Evolutionary conservation across 2,888 invertebrate species (phyloP).

Genomic region (Coelopa pilipes): DNA sequence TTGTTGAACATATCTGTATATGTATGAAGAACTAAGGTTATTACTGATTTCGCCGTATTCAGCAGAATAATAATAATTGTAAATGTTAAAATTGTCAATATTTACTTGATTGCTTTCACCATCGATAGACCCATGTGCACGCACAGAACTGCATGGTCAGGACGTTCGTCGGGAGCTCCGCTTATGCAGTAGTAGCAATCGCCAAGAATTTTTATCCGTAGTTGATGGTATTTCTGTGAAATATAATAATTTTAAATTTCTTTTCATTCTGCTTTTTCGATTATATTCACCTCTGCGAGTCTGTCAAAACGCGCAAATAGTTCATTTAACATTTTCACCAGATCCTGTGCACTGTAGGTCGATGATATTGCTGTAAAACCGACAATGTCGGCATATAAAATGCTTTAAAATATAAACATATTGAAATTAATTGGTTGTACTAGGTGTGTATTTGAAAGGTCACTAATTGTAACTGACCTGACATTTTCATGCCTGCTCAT

Average conservation of each 20-base stretch:
- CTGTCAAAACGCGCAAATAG: constrained; percentile 95
- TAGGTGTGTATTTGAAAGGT: background rate
- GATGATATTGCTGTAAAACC: constrained; percentile 97
- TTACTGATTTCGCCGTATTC: too few species aligned
- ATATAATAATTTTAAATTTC: constrained; percentile 16
- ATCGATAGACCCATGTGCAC: constrained; percentile 96
- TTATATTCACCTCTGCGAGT: constrained; percentile 76
- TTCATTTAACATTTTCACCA: constrained; percentile 95
- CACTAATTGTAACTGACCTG: constrained; percentile 72
- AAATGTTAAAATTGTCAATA: too few species aligned
- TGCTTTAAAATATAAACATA: constrained; percentile 70
- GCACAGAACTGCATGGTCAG: constrained; percentile 92
- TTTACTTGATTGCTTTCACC: constrained; percentile 96
- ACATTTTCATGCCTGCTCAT: constrained; percentile 98
- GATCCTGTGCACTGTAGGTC: constrained; percentile 93
- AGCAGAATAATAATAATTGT: too few species aligned
- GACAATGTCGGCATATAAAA: constrained; percentile 97
- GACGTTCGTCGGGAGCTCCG: constrained; percentile 89
- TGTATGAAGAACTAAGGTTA: background rate
- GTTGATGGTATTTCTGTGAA: constrained; percentile 87
- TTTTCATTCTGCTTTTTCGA: constrained; percentile 31
- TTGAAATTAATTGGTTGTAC: constrained; percentile 46
- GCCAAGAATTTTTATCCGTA: constrained; percentile 94
- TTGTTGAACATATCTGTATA: constrained; percentile 85
- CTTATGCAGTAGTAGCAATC: constrained; percentile 99